Conservation (phyloP, 2,888 invertebrate species). For the Labia minor region DNA sequence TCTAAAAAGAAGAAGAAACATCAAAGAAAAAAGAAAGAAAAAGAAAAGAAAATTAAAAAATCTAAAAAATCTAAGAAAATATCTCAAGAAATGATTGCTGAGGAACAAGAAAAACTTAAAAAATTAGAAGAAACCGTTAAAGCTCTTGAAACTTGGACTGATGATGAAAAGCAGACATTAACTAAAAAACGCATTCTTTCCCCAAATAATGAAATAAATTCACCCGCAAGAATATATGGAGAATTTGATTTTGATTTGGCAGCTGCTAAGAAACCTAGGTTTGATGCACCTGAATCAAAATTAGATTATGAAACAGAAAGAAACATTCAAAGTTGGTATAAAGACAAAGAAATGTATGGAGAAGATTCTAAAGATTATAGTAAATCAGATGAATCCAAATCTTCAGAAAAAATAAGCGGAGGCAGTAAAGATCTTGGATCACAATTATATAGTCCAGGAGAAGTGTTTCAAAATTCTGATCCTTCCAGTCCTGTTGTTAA, state of each 20-base stretch:
- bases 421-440: neutral
- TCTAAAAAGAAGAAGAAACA: conserved; percentile 21
- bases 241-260: neutral
- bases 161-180: neutral
- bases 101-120: conserved; percentile 6
- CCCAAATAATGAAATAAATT: neutral
- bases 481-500: neutral
- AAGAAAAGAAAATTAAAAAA: conserved; percentile 23
- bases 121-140: neutral
- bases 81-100: conserved; percentile 15
- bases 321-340: conserved; percentile 13
- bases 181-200: neutral
- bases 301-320: neutral
- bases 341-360: conserved; percentile 15
- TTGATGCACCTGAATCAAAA: conserved; percentile 4
- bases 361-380: conserved; percentile 7
- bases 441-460: neutral
- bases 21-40: conserved; percentile 22
- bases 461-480: neutral
- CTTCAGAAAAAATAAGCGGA: neutral
- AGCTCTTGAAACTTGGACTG: neutral
- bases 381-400: neutral
- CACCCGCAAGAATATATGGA: neutral
- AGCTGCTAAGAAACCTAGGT: neutral
- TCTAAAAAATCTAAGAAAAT: conserved; percentile 21